phyloP scores from a whole-genome alignment of 2,888 invertebrate species.

The Enoplolaimus lenunculus region DNA sequence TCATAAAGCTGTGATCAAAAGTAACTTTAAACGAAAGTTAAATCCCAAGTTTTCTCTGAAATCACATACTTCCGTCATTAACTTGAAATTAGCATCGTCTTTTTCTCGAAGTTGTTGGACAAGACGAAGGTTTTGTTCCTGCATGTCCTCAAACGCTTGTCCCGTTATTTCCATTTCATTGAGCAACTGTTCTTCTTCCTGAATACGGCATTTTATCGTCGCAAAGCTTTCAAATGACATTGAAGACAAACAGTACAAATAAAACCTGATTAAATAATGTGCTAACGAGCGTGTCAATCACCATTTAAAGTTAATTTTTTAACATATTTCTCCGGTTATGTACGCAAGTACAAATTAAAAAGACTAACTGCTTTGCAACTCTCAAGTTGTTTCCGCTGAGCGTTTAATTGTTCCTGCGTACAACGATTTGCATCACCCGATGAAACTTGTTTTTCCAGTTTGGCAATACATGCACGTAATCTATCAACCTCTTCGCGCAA shows the following conservation, averaged over 20 bases:
- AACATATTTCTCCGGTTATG: too few species aligned
- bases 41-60: too few species aligned
- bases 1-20: too few species aligned
- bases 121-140: conserved; percentile 86
- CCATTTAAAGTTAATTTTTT: too few species aligned
- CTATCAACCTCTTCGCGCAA: too few species aligned
- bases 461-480: neutral
- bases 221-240: too few species aligned
- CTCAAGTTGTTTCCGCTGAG: conserved; percentile 63
- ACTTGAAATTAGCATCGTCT: conserved; percentile 92
- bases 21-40: too few species aligned
- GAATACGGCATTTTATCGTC: too few species aligned
- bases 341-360: too few species aligned
- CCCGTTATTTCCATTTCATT: conserved; percentile 99
- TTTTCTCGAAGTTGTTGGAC: conserved; percentile 89
- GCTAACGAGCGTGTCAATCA: too few species aligned
- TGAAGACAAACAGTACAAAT: too few species aligned
- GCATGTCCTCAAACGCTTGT: conserved; percentile 97
- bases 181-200: conserved; percentile 85
- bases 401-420: conserved; percentile 78
- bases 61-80: conserved; percentile 77
- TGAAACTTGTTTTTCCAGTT: neutral
- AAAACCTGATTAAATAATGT: too few species aligned
- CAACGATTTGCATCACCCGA: conserved; percentile 50
- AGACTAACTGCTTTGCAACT: conserved; percentile 56